Conservation (phyloP, 2,113 vertebrate species). For the Laticauda laticaudata region DNA sequence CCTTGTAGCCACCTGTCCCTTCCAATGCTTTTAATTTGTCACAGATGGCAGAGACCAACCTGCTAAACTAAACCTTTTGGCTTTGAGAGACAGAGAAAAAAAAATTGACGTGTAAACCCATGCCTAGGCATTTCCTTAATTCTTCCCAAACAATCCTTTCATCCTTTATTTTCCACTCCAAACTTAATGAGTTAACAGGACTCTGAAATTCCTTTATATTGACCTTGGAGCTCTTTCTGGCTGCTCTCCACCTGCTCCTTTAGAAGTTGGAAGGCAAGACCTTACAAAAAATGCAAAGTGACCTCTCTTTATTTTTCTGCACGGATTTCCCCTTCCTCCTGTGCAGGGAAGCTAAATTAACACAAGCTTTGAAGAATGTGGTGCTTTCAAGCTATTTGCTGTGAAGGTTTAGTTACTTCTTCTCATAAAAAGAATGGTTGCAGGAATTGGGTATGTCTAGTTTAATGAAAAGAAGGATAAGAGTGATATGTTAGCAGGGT, state of each 20-base stretch:
- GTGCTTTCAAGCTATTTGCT: conserved; percentile 3
- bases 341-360: neutral
- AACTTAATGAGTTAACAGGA: conserved; percentile 74
- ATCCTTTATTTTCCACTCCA: conserved; percentile 74
- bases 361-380: conserved; percentile 26
- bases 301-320: neutral
- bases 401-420: neutral
- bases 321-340: neutral
- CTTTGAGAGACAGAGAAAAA: conserved; percentile 31
- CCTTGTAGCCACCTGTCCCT: conserved; percentile 78
- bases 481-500: no score
- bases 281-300: neutral
- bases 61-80: conserved; percentile 67
- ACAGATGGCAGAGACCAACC: conserved; percentile 75
- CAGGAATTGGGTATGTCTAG: no score
- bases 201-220: conserved; percentile 65
- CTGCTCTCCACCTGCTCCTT: conserved; percentile 53
- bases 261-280: conserved; percentile 39
- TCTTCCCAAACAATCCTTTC: conserved; percentile 70
- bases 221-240: conserved; percentile 61
- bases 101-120: conserved; percentile 75
- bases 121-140: conserved; percentile 75
- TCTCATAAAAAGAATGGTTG: no score
- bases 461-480: no score
- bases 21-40: conserved; percentile 71